A percentile compares a stretch with the other conserved stretches of the same genome.
Evolutionary conservation across 1,140 invertebrate genomes (phyloP).

Genomic region (Rhyzopertha dominica): DNA sequence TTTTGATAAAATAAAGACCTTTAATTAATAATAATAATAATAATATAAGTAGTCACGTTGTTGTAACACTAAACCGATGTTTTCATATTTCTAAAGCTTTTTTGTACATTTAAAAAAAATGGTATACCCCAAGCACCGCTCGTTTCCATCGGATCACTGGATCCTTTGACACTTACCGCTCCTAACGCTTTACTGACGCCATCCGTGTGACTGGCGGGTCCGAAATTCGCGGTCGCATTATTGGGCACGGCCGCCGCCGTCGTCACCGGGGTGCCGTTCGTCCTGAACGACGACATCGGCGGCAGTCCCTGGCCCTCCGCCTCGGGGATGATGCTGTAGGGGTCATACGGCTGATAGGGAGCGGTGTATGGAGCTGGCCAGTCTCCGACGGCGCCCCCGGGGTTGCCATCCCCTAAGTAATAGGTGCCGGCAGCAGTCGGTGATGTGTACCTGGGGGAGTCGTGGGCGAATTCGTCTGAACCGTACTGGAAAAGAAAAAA

Average conservation of each 20-base stretch:
- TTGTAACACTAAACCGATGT: too few relatives aligned
- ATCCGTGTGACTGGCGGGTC: constrained; percentile 59
- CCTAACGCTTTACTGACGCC: constrained; percentile 74
- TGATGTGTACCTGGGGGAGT: constrained; percentile 80
- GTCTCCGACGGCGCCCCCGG: constrained; percentile 43
- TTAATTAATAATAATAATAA: too few relatives aligned
- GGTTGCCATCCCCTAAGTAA: constrained; percentile 51
- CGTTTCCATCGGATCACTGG: too few relatives aligned
- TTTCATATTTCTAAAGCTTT: too few relatives aligned
- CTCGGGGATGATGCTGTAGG: constrained; percentile 56
- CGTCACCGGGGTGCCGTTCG: constrained; percentile 52
- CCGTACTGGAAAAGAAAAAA: constrained; percentile 65
- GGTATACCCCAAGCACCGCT: too few relatives aligned
- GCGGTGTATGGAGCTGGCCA: constrained; percentile 44
- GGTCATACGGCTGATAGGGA: constrained; percentile 54
- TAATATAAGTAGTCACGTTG: too few relatives aligned
- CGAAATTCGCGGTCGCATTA: constrained; percentile 36
- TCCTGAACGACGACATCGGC: constrained; percentile 89
- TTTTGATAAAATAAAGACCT: too few relatives aligned
- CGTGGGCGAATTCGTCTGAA: constrained; percentile 78
- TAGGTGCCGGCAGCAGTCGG: constrained; percentile 56
- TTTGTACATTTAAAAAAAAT: too few relatives aligned
- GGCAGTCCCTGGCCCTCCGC: constrained; percentile 71
- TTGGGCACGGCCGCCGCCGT: constrained; percentile 47
- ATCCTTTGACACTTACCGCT: constrained; percentile 66